Evolutionary conservation across 2,888 invertebrate species (phyloP).

Genomic region (Apodemia mormo): DNA sequence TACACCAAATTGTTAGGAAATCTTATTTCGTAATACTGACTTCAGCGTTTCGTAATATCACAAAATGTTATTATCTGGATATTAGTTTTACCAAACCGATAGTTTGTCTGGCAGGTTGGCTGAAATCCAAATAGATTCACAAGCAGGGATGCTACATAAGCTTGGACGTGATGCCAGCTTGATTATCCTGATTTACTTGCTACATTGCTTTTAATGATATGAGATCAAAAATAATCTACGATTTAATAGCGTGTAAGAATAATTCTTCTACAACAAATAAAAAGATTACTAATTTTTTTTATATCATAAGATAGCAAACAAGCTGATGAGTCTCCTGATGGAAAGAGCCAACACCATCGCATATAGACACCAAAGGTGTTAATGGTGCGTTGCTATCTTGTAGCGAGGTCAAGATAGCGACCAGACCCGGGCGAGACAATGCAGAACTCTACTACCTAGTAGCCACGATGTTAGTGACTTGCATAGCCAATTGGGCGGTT

Average conservation of each 20-base stretch:
- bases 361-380: no score
- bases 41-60: background rate
- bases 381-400: no score
- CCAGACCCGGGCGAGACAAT: no score
- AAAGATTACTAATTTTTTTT: no score
- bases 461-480: no score
- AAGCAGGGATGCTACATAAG: slow-evolving; percentile 1
- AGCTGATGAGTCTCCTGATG: no score
- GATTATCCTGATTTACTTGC: slow-evolving; percentile 6
- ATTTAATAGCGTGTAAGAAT: background rate
- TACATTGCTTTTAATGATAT: slow-evolving; percentile 1
- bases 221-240: background rate
- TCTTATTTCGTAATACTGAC: background rate
- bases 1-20: background rate
- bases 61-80: slow-evolving; percentile 18
- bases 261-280: no score
- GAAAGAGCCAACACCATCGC: no score
- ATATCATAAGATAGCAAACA: no score
- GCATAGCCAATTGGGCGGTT: no score
- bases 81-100: slow-evolving; percentile 11
- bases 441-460: no score
- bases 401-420: no score
- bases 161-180: slow-evolving; percentile 8
- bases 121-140: background rate
- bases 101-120: slow-evolving; percentile 13